A percentile compares a stretch with the other conserved stretches of the same genome.
Conservation (phyloP, 2,888 invertebrate genomes). For the Drosophila subsilvestris region DNA sequence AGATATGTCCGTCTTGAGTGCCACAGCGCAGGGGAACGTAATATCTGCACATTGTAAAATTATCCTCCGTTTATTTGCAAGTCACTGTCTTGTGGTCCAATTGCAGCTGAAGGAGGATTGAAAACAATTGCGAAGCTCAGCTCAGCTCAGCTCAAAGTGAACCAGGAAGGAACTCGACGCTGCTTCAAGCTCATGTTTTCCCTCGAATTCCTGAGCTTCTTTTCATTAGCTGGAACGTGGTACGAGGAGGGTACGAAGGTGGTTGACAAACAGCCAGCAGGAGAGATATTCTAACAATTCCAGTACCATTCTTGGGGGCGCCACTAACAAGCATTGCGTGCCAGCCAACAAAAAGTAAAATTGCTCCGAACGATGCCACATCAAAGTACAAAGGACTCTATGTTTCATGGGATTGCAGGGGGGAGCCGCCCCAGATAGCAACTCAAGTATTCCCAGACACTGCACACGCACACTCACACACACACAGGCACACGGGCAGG, state of each 20-base stretch:
- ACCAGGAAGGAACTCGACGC: conserved; percentile 31
- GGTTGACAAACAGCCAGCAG: conserved; percentile 36
- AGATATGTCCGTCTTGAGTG: no score
- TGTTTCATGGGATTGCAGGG: conserved; percentile 6
- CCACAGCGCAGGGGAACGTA: neutral
- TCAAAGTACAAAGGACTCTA: conserved; percentile 46
- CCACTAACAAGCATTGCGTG: conserved; percentile 70
- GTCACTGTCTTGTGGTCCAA: neutral
- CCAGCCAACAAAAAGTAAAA: conserved; percentile 59
- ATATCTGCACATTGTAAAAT: neutral
- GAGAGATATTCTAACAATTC: conserved; percentile 58
- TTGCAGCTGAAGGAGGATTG: conserved; percentile 17
- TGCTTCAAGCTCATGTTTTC: conserved; percentile 20
- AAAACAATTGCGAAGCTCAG: conserved; percentile 25
- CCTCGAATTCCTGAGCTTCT: conserved; percentile 27
- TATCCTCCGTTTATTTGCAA: conserved; percentile 23
- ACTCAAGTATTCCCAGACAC: conserved; percentile 67
- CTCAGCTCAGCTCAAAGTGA: conserved; percentile 26
- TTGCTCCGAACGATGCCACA: conserved; percentile 43
- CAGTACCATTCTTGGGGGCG: conserved; percentile 54
- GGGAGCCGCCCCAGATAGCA: conserved; percentile 64
- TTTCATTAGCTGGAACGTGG: conserved; percentile 21
- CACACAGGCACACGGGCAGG: conserved; percentile 43
- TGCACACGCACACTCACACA: conserved; percentile 24
- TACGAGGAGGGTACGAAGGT: neutral